Base-by-base conservation (phyloP, 2,113 vertebrate genomes). In the Dolichallabes microphthalmus region DNA sequence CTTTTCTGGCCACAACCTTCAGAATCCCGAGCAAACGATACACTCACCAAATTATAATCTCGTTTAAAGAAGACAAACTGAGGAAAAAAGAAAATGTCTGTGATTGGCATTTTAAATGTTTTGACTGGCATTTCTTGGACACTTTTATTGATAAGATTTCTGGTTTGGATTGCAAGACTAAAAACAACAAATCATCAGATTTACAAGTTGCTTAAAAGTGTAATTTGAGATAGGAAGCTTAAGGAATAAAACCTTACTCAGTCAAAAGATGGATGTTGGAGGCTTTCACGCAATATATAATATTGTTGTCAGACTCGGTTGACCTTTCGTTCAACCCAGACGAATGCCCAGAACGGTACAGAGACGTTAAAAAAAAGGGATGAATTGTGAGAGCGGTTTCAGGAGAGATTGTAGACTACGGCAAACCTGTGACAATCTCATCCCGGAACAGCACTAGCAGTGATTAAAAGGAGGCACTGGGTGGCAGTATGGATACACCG, bases 401-500 rank as follows among this genome's bases (percentile, higher is more conserved):
- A 64, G 61, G 61, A 64, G 25, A 27, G 61, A 64, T 27, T 27
- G 1, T 14, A 14, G n/a, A 12, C 12, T 27, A n/a, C 27, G 60
- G 22, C 25, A 61, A 61, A 25, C 60, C 22, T 25, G 22, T 32
- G 63, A 30, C 9, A 64, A 81, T 52, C 35, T 30, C 9, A 12
- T 53, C n/a, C n/a, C 50, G 25, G 17, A 69, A 68, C 11, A 17
- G 30, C 25, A 63, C 32, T 30, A 52, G 22, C 30, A n/a, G 45
- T 45, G 1, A 52, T 20, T 13, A 0, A 0, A 9, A 4, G 30
- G 45, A 9, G 85, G 88, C 93, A 93, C 88, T 87, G 91, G 94
- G 90, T 91, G 93, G 71, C 93, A 89, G 87, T 94, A 92, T 93
- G 86, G 89, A 55, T 73, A 80, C 89, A 14, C 13, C 14, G 22